Evolutionary conservation across 2,888 invertebrate species (phyloP).

Genomic region (Halictus ligatus): DNA sequence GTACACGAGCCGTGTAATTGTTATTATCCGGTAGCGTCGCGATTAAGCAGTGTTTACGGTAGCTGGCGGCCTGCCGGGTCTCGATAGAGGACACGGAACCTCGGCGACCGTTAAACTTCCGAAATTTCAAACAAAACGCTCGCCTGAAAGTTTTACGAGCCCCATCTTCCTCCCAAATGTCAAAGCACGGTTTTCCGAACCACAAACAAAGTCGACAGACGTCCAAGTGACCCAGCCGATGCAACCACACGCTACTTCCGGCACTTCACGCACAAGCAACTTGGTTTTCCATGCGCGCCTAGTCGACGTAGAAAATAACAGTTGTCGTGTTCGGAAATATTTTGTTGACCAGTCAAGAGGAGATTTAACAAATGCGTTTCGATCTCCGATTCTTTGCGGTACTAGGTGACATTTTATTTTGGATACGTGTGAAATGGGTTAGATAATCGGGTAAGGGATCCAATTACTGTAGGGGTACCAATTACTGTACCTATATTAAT

Average conservation of each 20-base stretch:
- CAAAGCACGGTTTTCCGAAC: slow-evolving; percentile 33
- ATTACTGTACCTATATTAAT: too few relatives aligned
- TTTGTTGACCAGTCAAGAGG: not conserved
- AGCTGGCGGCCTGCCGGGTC: not conserved
- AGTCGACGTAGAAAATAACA: slow-evolving; percentile 11
- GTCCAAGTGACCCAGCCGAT: slow-evolving; percentile 16
- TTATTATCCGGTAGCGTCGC: slow-evolving; percentile 14
- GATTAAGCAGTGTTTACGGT: slow-evolving; percentile 49
- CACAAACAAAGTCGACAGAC: slow-evolving; percentile 34
- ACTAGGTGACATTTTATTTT: not conserved
- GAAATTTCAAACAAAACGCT: slow-evolving; percentile 51
- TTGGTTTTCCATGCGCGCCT: not conserved
- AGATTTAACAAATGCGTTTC: not conserved
- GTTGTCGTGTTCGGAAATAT: slow-evolving; percentile 3
- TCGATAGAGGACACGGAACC: slow-evolving; percentile 31
- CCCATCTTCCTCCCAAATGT: slow-evolving; percentile 40
- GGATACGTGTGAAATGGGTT: not conserved
- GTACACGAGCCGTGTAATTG: slow-evolving; percentile 18
- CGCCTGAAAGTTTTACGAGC: slow-evolving; percentile 52
- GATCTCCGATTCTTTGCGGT: not conserved
- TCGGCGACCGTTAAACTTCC: slow-evolving; percentile 52
- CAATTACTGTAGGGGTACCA: too few relatives aligned
- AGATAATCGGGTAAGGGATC: too few relatives aligned
- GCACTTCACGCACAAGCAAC: slow-evolving; percentile 11
- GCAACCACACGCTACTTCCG: slow-evolving; percentile 18